A percentile compares a stretch with the other conserved stretches of the same genome.
These are phyloP conservation scores for Parasteatoda lunata DNA, from an alignment of 2,888 invertebrate species.

Conservation along the genomic window DNA sequence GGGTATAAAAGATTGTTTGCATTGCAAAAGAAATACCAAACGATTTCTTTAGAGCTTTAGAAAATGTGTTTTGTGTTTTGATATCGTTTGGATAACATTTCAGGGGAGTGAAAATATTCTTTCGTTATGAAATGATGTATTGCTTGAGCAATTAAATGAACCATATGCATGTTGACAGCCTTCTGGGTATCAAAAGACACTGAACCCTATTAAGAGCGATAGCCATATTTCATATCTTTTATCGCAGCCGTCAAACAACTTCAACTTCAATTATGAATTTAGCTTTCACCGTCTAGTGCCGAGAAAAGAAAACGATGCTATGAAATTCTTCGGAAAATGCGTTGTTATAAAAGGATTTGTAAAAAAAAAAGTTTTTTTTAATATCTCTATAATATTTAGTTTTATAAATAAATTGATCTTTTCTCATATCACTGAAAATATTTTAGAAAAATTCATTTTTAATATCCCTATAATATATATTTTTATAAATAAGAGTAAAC, in stretches of 20 bases:
- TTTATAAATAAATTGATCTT: no score
- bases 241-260: background rate
- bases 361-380: no score
- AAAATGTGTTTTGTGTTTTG: background rate
- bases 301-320: background rate
- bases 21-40: no score
- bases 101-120: background rate
- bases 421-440: no score
- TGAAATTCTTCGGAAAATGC: background rate
- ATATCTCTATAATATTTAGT: no score
- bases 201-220: conserved; percentile 14
- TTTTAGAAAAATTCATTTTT: no score
- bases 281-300: background rate
- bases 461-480: no score
- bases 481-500: no score
- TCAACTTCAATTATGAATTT: background rate
- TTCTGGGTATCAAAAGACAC: background rate
- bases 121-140: background rate
- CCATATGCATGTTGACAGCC: conserved; percentile 31
- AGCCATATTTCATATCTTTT: conserved; percentile 9
- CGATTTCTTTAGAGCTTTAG: no score
- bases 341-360: background rate
- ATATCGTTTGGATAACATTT: conserved; percentile 2
- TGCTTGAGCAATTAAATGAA: conserved; percentile 14
- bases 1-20: no score